Percentiles rank a stretch among this genome's conserved stretches.
phyloP scores from a whole-genome alignment of 2,113 vertebrate genomes.

The Marmota monax region DNA sequence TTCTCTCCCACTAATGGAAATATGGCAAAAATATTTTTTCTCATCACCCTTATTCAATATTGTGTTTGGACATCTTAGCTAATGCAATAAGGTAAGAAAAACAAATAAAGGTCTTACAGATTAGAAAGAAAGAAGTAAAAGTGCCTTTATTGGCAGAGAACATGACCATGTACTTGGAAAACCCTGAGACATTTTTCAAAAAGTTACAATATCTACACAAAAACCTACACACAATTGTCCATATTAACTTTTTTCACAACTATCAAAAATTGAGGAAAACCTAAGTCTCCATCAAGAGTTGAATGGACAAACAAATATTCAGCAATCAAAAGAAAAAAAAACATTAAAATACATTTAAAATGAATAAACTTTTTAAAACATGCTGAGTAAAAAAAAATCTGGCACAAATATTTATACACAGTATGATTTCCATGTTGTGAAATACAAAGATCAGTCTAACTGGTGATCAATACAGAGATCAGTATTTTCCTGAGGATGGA shows the following conservation, averaged over 20 bases:
- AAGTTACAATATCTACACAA: background rate
- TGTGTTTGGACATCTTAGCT: background rate
- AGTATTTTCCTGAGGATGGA: background rate
- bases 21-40: background rate
- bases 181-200: slow-evolving; percentile 23
- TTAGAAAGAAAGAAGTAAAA: slow-evolving; percentile 24
- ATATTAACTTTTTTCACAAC: background rate
- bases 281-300: background rate
- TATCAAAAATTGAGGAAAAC: background rate
- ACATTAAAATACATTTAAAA: background rate
- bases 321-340: background rate
- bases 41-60: background rate
- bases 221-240: background rate
- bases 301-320: background rate
- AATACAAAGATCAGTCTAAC: slow-evolving; percentile 24
- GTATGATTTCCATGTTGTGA: background rate
- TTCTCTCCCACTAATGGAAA: slow-evolving; percentile 34
- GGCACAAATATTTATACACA: background rate
- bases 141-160: slow-evolving; percentile 16
- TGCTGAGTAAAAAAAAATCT: background rate
- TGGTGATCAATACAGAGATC: background rate
- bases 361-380: background rate
- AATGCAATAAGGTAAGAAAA: slow-evolving; percentile 60
- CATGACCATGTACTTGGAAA: background rate
- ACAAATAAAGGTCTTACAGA: background rate